Evolutionary conservation across 2,113 vertebrate genomes (phyloP).

Genomic region (Ondatra zibethicus): DNA sequence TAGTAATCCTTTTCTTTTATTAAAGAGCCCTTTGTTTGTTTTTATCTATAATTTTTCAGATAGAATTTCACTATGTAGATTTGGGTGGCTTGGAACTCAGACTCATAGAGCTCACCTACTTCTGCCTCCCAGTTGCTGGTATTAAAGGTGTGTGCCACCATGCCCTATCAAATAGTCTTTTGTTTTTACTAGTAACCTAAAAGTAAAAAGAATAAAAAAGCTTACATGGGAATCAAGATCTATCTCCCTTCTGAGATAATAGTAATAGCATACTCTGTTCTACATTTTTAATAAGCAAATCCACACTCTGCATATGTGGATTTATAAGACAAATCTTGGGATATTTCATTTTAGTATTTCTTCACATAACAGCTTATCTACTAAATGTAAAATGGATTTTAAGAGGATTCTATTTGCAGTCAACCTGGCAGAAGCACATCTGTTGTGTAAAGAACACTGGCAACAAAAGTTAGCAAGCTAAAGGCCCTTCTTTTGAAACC

Average conservation of each 20-base stretch:
- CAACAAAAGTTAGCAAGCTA: conserved; percentile 47
- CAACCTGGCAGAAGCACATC: conserved; percentile 67
- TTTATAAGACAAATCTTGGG: conserved; percentile 51
- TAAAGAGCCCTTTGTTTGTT: background rate
- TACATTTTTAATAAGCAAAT: conserved; percentile 51
- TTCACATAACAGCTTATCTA: conserved; percentile 59
- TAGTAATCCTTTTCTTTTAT: conserved; percentile 57
- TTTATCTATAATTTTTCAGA: background rate
- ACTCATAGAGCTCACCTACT: background rate
- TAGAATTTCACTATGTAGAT: background rate
- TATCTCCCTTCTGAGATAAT: conserved; percentile 13
- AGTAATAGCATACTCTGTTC: background rate
- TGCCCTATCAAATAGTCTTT: background rate
- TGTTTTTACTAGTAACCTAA: conserved; percentile 10
- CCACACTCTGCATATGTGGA: conserved; percentile 23
- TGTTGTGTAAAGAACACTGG: conserved; percentile 57
- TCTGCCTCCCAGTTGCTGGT: background rate
- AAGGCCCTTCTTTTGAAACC: conserved; percentile 39
- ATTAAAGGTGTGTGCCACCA: background rate
- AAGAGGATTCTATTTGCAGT: conserved; percentile 74
- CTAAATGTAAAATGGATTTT: conserved; percentile 71
- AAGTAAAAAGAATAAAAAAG: conserved; percentile 36
- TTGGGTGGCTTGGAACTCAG: background rate
- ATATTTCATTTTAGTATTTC: conserved; percentile 50
- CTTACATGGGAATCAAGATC: conserved; percentile 43